Base-by-base conservation (phyloP, 1,140 invertebrate genomes). In the Drosophila ohnishii region DNA sequence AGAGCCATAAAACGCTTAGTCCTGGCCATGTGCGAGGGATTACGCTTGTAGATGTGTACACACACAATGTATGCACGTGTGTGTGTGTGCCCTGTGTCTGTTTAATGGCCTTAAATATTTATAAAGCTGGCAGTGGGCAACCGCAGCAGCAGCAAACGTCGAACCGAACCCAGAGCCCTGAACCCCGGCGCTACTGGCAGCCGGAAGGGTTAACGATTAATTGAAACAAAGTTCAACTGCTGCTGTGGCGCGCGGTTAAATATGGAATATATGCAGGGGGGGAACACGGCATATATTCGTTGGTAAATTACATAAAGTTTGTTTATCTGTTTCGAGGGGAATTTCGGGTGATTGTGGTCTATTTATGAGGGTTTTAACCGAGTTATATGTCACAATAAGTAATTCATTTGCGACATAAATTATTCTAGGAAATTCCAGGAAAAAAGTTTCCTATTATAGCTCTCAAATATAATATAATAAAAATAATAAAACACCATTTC, bases 41-140 rank as follows among this genome's bases (percentile, higher is more conserved):
- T 59, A 59, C 66, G 16, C 19, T 2, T 16, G 14, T 60, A 10
- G 10, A 13, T 44, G 55, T 35, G 42, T 53, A 19, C 35, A 22
- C 32, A 30, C 32, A 22, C 16, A 22, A 50, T 44, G 51, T 39
- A 45, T 75, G 42, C 19, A 19, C 37, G 58, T 50, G 58, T 62
- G 14, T 58, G 58, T 50, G 58, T 62, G 14, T 58, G 44, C 32
- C 32, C 45, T 66, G 59, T 78, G 82, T 81, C 75, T 85, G 75
- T 53, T 78, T 59, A 87, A 85, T 75, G 75, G 40, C 69, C 75
- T 86, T 86, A 81, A 79, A 76, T 87, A 87, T 83, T 87, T 83
- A 82, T 79, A 79, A 87, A 69, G 83, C 56, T 82, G 75, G 60
- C 71, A 48, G 51, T 53, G 67, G 70, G 37, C 71, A 74, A 57